Conservation (phyloP, 1,140 invertebrate species). For the Procambarus clarkii region DNA sequence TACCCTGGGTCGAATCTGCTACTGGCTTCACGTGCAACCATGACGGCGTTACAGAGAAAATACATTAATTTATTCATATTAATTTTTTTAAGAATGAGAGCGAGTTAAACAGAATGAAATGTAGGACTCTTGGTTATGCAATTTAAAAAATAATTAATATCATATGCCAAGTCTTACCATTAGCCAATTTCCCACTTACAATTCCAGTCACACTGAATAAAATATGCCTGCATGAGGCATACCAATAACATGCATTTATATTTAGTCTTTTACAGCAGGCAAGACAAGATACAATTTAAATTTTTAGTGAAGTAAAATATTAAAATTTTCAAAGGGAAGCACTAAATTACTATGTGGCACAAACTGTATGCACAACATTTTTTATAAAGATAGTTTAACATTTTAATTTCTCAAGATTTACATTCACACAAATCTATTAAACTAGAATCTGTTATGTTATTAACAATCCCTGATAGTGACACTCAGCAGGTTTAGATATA, state of each 20-base stretch:
- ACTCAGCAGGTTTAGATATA: background rate
- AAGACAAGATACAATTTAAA: background rate
- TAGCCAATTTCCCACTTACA: too few relatives aligned
- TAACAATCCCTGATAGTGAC: background rate
- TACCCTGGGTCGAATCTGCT: too few relatives aligned
- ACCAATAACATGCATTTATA: constrained; percentile 1
- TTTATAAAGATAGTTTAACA: background rate
- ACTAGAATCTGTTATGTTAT: background rate
- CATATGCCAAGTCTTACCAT: too few relatives aligned
- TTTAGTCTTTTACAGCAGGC: background rate
- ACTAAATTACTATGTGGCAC: background rate
- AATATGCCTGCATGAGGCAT: background rate
- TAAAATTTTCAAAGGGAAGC: background rate
- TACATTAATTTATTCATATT: too few relatives aligned
- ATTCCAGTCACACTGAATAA: too few relatives aligned
- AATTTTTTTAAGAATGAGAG: too few relatives aligned
- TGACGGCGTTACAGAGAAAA: too few relatives aligned
- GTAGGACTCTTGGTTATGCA: too few relatives aligned
- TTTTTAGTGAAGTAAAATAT: background rate
- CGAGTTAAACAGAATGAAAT: too few relatives aligned
- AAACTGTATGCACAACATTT: background rate
- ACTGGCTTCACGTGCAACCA: too few relatives aligned
- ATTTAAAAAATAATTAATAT: too few relatives aligned
- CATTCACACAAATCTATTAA: background rate
- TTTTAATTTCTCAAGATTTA: background rate